Base-by-base conservation (phyloP, 2,113 vertebrate genomes). In the Daubentonia madagascariensis region DNA sequence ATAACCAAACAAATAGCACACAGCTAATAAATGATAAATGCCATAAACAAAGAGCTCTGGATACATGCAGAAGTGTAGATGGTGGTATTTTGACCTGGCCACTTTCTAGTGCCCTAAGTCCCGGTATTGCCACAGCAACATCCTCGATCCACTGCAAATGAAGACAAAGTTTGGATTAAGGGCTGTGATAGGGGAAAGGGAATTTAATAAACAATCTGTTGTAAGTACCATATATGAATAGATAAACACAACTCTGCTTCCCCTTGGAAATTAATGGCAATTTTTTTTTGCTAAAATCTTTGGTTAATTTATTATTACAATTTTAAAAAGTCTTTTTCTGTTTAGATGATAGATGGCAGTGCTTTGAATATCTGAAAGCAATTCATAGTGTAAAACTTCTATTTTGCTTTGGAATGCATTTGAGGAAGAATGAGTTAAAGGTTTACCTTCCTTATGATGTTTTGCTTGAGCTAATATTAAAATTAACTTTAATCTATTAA, bases 401-500 rank as follows among this genome's bases (percentile, higher is more conserved):
- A 40, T 76, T 94, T 92, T 88, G 67, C 59, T 97, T 95, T 89
- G 17, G 16, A 85, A 83, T 73, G 40, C 45, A 23, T 88, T 94
- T 61, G 11, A 86, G 57, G 81, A 97, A 89, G 40, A 96, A 10
- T 8, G 37, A 81, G 37, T 8, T 81, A 95, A 85, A 84, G 11
- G 13, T 63, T 91, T 45, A 45, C 43, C 40, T 94, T 92, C 81
- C 20, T 95, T 67, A 87, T 85, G 95, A 85, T 8, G 79, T 91
- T 90, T 96, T 95, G 5, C 65, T 96, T 89, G 20, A 63, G 17
- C 70, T 92, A 95, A 92, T 90, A 52, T 14, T 68, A 91, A 87
- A 86, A 95, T 88, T 79, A 86, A 95, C 89, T 96, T 97, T 83
- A 83, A 90, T 93, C 40, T 61, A 59, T 59, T 88, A 94, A 87